Evolutionary conservation across 2,888 invertebrate species (phyloP).

Genomic region (Drosophila falleni): DNA sequence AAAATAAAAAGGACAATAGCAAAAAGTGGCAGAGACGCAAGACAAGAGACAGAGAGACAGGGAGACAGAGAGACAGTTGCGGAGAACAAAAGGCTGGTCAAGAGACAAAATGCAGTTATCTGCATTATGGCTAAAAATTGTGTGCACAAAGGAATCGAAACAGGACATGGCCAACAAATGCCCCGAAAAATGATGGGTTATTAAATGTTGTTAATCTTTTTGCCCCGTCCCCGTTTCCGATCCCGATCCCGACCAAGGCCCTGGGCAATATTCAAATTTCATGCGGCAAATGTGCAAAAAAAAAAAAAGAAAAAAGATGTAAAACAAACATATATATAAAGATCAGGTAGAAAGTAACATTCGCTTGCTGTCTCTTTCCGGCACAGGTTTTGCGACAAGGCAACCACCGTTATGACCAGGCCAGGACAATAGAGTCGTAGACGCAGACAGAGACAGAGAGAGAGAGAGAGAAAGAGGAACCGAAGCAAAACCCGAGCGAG

Average conservation of each 20-base stretch:
- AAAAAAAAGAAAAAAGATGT: slow-evolving; percentile 15
- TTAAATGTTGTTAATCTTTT: slow-evolving; percentile 80
- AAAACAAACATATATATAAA: slow-evolving; percentile 41
- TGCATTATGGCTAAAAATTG: slow-evolving; percentile 65
- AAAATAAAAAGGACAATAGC: slow-evolving; percentile 67
- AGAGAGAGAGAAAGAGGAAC: neutral
- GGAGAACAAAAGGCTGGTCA: slow-evolving; percentile 48
- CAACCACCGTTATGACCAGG: slow-evolving; percentile 60
- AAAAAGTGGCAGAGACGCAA: slow-evolving; percentile 64
- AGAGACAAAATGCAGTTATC: slow-evolving; percentile 74
- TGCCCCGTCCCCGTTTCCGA: slow-evolving; percentile 40
- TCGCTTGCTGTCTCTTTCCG: neutral
- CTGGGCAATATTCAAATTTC: slow-evolving; percentile 75
- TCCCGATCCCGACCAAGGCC: slow-evolving; percentile 6
- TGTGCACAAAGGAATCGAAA: slow-evolving; percentile 52
- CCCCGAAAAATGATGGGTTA: slow-evolving; percentile 73
- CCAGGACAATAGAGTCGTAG: slow-evolving; percentile 47
- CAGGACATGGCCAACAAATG: slow-evolving; percentile 47
- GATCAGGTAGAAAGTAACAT: slow-evolving; percentile 51
- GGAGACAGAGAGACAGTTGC: neutral
- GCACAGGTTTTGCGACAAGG: slow-evolving; percentile 30
- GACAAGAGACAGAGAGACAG: slow-evolving; percentile 1
- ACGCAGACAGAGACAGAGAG: slow-evolving; percentile 8
- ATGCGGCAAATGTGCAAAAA: slow-evolving; percentile 38
- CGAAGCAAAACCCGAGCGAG: slow-evolving; percentile 43